Percentiles rank a stretch among this genome's conserved stretches.
These are phyloP conservation scores for Pardosa pseudoannulata DNA, from an alignment of 2,888 invertebrate species.

Conservation along the genomic window DNA sequence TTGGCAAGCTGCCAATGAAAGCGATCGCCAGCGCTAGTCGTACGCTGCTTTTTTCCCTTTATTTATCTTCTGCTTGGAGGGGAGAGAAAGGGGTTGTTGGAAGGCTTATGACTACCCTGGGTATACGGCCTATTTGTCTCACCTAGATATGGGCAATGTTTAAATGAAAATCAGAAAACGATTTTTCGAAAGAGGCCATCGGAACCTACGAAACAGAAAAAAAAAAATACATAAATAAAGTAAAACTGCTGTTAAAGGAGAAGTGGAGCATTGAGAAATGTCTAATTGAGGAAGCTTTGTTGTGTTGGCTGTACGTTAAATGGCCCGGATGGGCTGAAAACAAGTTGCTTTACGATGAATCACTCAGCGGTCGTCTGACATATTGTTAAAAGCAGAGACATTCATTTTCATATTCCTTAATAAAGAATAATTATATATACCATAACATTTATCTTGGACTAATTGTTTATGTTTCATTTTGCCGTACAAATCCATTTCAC, in stretches of 20 bases:
- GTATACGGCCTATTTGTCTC: constrained; percentile 59
- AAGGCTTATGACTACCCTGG: constrained; percentile 43
- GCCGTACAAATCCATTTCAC: too few species aligned
- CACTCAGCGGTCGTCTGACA: too few species aligned
- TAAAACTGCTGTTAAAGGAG: not conserved
- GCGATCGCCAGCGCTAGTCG: constrained; percentile 1
- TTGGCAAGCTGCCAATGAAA: constrained; percentile 19
- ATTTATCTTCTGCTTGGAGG: not conserved
- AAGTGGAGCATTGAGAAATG: not conserved
- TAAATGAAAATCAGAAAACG: constrained; percentile 64
- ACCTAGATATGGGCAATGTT: constrained; percentile 39
- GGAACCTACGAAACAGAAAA: not conserved
- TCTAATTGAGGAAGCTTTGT: not conserved
- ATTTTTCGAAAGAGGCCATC: not conserved
- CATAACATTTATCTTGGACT: too few species aligned
- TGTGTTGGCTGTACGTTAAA: not conserved
- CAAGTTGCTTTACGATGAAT: too few species aligned
- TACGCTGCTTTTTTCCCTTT: not conserved
- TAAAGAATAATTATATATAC: too few species aligned
- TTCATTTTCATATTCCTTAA: too few species aligned
- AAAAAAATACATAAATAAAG: too few species aligned
- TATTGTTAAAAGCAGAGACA: too few species aligned
- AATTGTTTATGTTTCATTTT: too few species aligned
- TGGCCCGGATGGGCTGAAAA: too few species aligned
- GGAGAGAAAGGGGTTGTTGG: not conserved